phyloP scores from a whole-genome alignment of 2,888 invertebrate genomes.

The Leptopilina drosophilae region DNA sequence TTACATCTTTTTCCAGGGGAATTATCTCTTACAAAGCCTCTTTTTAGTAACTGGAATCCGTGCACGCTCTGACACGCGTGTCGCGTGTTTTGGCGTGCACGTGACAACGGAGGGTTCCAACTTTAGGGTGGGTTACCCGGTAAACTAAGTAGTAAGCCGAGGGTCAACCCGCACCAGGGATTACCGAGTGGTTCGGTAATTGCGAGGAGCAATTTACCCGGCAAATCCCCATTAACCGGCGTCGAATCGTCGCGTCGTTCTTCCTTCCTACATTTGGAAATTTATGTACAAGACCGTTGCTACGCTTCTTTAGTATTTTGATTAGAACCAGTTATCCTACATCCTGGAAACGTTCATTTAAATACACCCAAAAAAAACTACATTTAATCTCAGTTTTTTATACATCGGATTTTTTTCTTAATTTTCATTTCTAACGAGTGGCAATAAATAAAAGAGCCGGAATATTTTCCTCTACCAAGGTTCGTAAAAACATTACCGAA shows the following conservation, averaged over 20 bases:
- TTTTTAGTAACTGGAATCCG: constrained; percentile 64
- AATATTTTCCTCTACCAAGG: too few species aligned
- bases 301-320: constrained; percentile 15
- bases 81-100: constrained; percentile 65
- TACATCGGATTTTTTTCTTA: too few species aligned
- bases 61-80: constrained; percentile 64
- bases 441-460: too few species aligned
- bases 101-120: constrained; percentile 63
- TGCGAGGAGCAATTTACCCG: constrained; percentile 71
- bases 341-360: constrained; percentile 3
- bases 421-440: too few species aligned
- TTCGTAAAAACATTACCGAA: too few species aligned
- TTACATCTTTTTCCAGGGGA: constrained; percentile 31
- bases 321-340: constrained; percentile 7
- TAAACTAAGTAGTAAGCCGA: constrained; percentile 63
- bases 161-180: constrained; percentile 66
- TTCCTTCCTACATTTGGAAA: constrained; percentile 9
- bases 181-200: constrained; percentile 71
- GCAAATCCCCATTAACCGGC: constrained; percentile 70
- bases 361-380: neutral
- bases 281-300: constrained; percentile 9
- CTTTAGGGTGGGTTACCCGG: constrained; percentile 48
- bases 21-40: constrained; percentile 58
- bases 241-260: constrained; percentile 45
- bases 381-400: neutral